phyloP scores from a whole-genome alignment of 2,797 vertebrate species.

The Rhabdomys pumilio region DNA sequence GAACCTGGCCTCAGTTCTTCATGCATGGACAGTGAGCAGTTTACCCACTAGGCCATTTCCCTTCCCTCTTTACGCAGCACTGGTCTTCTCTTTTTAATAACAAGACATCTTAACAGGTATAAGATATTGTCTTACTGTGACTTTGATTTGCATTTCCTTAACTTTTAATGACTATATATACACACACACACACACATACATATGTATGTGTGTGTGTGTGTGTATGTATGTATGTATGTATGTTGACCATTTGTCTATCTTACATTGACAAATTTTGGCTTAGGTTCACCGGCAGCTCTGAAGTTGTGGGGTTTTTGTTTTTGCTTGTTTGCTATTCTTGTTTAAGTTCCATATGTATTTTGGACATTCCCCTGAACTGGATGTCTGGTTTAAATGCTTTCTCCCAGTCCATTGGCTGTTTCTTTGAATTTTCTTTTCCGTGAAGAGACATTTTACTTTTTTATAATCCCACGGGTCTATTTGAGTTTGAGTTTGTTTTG shows the following conservation, averaged over 20 bases:
- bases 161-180: not conserved
- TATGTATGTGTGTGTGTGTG: too few relatives aligned
- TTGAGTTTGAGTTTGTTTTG: not conserved
- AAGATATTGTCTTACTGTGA: not conserved
- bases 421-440: not conserved
- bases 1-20: not conserved
- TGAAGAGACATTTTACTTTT: constrained; percentile 6
- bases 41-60: too few relatives aligned
- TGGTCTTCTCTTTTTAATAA: not conserved
- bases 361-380: not conserved
- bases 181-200: too few relatives aligned
- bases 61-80: not conserved
- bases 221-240: too few relatives aligned
- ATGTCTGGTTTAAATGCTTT: not conserved
- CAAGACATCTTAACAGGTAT: not conserved
- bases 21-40: not conserved
- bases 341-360: not conserved
- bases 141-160: not conserved
- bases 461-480: not conserved
- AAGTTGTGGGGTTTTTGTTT: not conserved
- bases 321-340: not conserved
- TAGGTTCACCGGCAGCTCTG: not conserved
- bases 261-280: not conserved
- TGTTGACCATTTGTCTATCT: not conserved
- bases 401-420: not conserved